phyloP scores from a whole-genome alignment of 92 coral and sea anemone species.

The Blastomussa wellsi region DNA sequence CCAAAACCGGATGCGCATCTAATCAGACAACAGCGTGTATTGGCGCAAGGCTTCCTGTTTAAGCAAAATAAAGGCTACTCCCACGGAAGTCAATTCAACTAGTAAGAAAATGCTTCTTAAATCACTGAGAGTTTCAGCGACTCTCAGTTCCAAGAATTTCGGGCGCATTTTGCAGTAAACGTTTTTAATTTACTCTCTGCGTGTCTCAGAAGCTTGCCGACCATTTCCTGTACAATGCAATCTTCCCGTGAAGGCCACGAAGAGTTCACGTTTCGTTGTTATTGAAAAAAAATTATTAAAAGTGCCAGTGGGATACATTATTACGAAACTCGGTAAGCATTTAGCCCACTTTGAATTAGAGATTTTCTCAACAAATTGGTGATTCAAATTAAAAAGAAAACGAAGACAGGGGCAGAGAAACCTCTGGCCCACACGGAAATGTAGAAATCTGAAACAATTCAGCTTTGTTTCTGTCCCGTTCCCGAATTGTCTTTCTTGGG shows the following conservation, averaged over 20 bases:
- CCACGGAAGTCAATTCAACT: conserved; percentile 6
- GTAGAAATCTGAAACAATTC: no score
- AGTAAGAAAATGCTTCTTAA: neutral
- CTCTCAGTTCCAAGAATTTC: neutral
- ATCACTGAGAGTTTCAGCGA: neutral
- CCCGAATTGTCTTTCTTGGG: no score
- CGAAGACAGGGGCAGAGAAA: no score
- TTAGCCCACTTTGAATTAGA: no score
- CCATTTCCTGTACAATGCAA: neutral
- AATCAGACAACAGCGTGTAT: neutral
- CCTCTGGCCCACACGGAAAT: no score
- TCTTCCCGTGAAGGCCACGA: neutral
- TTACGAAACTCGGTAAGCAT: no score
- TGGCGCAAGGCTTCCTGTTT: neutral
- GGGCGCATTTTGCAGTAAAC: neutral
- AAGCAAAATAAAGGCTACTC: neutral
- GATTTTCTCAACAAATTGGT: no score
- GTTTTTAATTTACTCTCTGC: neutral
- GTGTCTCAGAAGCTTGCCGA: neutral
- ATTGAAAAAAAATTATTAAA: no score
- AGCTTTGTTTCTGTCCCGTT: no score
- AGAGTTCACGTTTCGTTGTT: no score
- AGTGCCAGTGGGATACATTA: no score
- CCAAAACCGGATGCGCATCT: neutral
- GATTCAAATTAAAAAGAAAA: no score